A percentile compares a stretch with the other conserved stretches of the same genome.
phyloP scores from a whole-genome alignment of 2,113 vertebrate species.

The Malurus alboscapulatus region DNA sequence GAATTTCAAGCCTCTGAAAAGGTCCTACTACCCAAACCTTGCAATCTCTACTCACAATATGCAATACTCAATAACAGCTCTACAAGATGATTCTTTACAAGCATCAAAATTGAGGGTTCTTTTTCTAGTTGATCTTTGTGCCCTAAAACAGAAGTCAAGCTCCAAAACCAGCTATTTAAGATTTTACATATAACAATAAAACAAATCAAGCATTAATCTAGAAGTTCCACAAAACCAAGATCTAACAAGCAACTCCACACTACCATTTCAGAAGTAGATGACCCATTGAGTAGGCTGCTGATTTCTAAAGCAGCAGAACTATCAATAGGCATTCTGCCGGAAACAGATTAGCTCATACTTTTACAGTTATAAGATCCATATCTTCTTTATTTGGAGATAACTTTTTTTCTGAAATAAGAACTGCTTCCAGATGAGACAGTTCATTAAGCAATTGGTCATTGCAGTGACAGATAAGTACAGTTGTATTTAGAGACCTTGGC shows the following conservation, averaged over 20 bases:
- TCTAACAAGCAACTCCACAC: neutral
- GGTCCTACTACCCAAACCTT: neutral
- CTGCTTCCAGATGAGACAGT: neutral
- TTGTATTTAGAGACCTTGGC: neutral
- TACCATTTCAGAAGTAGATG: neutral
- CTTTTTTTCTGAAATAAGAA: neutral
- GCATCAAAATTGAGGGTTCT: neutral
- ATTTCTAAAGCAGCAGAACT: neutral
- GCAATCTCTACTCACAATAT: neutral
- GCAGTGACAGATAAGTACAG: neutral
- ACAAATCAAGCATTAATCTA: neutral
- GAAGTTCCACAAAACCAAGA: neutral
- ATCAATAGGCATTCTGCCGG: neutral
- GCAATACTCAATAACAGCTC: neutral
- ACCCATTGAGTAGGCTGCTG: neutral
- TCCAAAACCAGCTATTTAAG: neutral
- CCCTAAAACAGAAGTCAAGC: neutral
- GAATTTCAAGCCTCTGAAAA: neutral
- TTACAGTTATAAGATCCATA: neutral
- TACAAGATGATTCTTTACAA: neutral
- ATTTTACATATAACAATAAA: neutral
- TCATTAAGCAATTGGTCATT: neutral
- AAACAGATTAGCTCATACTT: neutral
- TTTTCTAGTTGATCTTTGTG: neutral
- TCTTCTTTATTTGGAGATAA: neutral